Percentiles rank a stretch among this genome's conserved stretches.
These are phyloP conservation scores for Thinocorus orbignyianus DNA, from an alignment of 2,113 vertebrate genomes.

Conservation along the genomic window DNA sequence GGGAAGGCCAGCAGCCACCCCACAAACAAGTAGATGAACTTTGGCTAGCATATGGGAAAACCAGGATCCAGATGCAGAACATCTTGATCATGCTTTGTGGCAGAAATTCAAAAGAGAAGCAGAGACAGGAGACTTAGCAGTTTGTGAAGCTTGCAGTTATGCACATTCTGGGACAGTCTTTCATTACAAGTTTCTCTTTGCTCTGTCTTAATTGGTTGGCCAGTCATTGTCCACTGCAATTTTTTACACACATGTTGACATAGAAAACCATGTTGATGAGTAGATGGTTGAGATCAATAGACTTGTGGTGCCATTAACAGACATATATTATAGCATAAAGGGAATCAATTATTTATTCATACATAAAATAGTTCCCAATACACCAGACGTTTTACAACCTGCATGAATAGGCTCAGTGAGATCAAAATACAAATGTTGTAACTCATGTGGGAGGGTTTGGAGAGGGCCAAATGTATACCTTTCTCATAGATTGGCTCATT, in stretches of 20 bases:
- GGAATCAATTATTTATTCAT: not conserved
- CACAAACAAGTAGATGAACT: not conserved
- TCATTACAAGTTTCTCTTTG: not conserved
- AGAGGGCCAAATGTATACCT: not conserved
- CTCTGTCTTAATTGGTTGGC: not conserved
- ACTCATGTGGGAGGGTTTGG: not conserved
- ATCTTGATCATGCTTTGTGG: not conserved
- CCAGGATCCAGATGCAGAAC: not conserved
- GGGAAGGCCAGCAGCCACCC: not conserved
- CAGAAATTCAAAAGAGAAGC: not conserved
- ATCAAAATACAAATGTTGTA: not conserved
- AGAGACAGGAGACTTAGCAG: not conserved
- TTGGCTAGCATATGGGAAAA: not conserved
- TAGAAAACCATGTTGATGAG: not conserved
- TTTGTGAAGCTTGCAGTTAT: not conserved
- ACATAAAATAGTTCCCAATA: not conserved
- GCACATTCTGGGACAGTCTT: not conserved
- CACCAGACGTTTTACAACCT: not conserved
- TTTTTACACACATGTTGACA: not conserved
- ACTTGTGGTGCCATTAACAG: not conserved
- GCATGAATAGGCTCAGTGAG: not conserved
- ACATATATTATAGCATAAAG: not conserved
- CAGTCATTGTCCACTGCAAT: not conserved
- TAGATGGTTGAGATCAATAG: not conserved
- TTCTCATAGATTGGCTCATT: not conserved